phyloP scores from a whole-genome alignment of 2,888 invertebrate genomes.

The Hylaea fasciaria region DNA sequence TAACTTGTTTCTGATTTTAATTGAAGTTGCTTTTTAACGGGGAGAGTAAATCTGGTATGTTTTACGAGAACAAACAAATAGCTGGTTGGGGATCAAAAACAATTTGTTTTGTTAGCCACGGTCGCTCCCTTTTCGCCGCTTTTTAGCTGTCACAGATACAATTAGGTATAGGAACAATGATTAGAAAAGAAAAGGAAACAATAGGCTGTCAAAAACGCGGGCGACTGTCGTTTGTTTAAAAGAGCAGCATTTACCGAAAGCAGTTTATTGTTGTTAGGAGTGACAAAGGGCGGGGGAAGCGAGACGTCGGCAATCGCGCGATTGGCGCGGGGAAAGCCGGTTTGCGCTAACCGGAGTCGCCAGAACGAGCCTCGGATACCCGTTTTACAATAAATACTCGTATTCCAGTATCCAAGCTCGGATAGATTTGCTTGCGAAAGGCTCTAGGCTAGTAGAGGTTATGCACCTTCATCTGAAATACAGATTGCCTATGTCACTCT shows the following conservation, averaged over 20 bases:
- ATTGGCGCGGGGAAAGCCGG: slow-evolving; percentile 63
- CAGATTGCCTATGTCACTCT: no score
- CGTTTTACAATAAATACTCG: slow-evolving; percentile 27
- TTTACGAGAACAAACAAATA: slow-evolving; percentile 13
- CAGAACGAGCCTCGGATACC: slow-evolving; percentile 41
- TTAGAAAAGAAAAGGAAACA: slow-evolving; percentile 39
- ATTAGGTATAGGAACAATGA: slow-evolving; percentile 26
- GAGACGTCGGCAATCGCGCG: slow-evolving; percentile 52
- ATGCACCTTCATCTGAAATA: not conserved
- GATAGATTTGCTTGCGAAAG: not conserved
- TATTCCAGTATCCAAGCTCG: slow-evolving; percentile 17
- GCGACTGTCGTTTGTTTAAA: slow-evolving; percentile 41
- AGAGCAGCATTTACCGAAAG: slow-evolving; percentile 48
- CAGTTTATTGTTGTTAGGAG: slow-evolving; percentile 56
- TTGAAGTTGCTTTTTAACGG: slow-evolving; percentile 16
- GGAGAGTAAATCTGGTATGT: slow-evolving; percentile 4
- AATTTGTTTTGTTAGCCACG: slow-evolving; percentile 25
- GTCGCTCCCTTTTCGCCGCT: slow-evolving; percentile 14
- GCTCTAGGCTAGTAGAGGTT: no score
- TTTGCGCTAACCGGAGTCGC: slow-evolving; percentile 53
- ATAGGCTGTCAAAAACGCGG: slow-evolving; percentile 41
- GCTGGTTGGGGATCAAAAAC: slow-evolving; percentile 15
- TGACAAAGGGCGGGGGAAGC: slow-evolving; percentile 63
- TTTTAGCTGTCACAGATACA: slow-evolving; percentile 20
- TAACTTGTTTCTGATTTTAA: slow-evolving; percentile 14